Evolutionary conservation across 2,113 vertebrate genomes (phyloP).

Genomic region (Paracyprichromis sp.): DNA sequence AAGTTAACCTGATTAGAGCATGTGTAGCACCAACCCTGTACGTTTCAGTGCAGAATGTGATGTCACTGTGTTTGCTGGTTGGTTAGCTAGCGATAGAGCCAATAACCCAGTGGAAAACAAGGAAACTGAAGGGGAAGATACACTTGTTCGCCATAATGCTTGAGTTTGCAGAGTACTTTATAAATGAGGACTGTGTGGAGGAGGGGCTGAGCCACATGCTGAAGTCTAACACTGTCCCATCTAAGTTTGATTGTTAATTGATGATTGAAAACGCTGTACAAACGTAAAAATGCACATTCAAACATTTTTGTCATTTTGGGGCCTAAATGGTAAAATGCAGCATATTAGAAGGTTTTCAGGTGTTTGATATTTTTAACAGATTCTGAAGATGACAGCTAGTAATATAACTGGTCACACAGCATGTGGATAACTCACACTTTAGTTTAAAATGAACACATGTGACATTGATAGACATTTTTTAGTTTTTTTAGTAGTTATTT

Average conservation of each 20-base stretch:
- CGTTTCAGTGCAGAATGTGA: not conserved
- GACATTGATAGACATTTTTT: accelerated
- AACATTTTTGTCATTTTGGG: not conserved
- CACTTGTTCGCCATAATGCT: not conserved
- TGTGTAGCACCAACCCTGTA: not conserved
- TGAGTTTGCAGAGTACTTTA: not conserved
- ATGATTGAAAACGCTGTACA: not conserved
- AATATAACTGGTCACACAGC: not conserved
- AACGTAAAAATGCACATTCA: not conserved
- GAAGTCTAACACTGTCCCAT: not conserved
- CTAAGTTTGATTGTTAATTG: not conserved
- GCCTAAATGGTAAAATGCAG: not conserved
- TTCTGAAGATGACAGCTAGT: not conserved
- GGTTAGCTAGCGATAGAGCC: not conserved
- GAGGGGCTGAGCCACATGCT: not conserved
- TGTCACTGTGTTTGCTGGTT: not conserved
- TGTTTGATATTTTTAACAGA: not conserved
- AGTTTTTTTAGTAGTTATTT: not conserved
- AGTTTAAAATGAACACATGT: not conserved
- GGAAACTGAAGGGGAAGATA: not conserved
- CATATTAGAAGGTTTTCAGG: not conserved
- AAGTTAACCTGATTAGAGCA: not conserved
- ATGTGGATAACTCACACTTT: not conserved
- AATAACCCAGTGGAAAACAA: not conserved
- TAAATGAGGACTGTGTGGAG: not conserved